Conservation (phyloP, 2,113 vertebrate species). For the cattle (Bos taurus) region DNA sequence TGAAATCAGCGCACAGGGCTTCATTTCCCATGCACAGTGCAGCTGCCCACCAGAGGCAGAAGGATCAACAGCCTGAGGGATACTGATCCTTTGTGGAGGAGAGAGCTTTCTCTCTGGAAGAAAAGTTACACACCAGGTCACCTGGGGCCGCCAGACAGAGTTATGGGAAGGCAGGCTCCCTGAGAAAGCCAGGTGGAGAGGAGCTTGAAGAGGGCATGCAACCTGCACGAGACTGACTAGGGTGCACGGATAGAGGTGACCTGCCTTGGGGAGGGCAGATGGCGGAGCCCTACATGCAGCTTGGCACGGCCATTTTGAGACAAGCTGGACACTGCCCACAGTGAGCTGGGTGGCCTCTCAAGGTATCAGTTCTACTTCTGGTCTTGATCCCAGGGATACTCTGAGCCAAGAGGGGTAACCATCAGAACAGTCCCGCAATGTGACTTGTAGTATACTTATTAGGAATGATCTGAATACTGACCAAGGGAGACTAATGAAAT, state of each 20-base stretch:
- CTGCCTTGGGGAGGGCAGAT: too few species aligned
- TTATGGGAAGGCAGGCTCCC: background rate
- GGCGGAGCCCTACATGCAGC: fast-evolving
- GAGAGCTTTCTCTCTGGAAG: background rate
- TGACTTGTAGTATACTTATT: background rate
- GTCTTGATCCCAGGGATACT: background rate
- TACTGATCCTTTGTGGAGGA: too few species aligned
- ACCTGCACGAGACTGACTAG: too few species aligned
- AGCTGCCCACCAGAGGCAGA: background rate
- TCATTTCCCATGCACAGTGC: too few species aligned
- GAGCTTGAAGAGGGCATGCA: background rate
- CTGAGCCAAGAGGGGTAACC: background rate
- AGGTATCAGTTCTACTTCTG: background rate
- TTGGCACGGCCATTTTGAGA: background rate
- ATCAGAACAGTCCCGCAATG: background rate
- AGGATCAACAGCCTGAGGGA: fast-evolving
- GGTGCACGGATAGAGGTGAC: fast-evolving
- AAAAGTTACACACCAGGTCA: background rate
- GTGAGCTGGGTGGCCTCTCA: background rate
- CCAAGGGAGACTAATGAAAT: background rate
- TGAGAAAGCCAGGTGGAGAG: background rate
- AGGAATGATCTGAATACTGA: background rate
- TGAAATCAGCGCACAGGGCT: background rate
- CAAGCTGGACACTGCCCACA: background rate
- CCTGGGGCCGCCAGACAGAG: background rate